Percentiles rank a stretch among this genome's conserved stretches.
Conservation (phyloP, 2,797 vertebrate genomes). For the Setipinna tenuifilis region DNA sequence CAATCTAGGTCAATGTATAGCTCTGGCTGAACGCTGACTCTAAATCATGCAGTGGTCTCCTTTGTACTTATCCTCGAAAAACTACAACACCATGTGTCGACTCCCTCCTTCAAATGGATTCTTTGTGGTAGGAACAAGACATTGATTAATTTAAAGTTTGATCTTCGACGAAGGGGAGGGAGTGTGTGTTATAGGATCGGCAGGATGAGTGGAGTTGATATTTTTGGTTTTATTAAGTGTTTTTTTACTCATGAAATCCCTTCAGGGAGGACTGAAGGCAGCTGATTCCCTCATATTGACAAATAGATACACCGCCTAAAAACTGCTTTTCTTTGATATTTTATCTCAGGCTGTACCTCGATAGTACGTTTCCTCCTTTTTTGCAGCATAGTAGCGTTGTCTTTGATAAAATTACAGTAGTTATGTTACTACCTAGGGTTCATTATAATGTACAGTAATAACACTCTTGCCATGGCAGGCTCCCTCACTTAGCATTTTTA, state of each 20-base stretch:
- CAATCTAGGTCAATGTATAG: constrained; percentile 63
- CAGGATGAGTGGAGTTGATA: neutral
- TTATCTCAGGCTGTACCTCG: neutral
- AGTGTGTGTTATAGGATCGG: neutral
- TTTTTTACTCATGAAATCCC: neutral
- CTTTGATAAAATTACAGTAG: neutral
- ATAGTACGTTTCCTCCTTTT: neutral
- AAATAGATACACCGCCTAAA: neutral
- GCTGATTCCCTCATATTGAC: neutral
- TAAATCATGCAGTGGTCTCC: constrained; percentile 52
- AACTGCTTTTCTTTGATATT: neutral
- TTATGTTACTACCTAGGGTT: neutral
- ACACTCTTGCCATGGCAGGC: neutral
- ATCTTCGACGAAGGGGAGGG: neutral
- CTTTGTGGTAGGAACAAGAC: neutral
- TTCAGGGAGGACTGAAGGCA: neutral
- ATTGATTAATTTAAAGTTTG: neutral
- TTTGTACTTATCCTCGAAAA: constrained; percentile 54
- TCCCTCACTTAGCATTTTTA: neutral
- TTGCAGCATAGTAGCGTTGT: neutral
- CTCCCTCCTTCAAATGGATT: neutral
- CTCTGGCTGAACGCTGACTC: constrained; percentile 49
- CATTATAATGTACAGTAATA: neutral
- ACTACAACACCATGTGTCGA: neutral
- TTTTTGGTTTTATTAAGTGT: neutral